Evolutionary conservation across 2,888 invertebrate species (phyloP).

Genomic region (Nymphalis c-album): DNA sequence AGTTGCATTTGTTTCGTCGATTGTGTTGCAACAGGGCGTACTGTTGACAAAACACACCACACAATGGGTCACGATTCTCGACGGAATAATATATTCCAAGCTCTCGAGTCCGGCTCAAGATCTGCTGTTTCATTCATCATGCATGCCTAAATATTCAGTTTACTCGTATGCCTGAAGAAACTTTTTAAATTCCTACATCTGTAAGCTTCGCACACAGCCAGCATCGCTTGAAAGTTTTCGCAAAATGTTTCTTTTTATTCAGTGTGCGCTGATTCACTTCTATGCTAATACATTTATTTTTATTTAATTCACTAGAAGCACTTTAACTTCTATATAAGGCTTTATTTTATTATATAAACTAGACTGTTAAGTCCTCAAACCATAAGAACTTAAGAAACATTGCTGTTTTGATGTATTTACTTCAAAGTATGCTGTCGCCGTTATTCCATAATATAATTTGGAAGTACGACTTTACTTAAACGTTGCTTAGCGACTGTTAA

Average conservation of each 20-base stretch:
- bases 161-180: conserved; percentile 28
- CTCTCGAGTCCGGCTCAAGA: conserved; percentile 30
- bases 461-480: too few species aligned
- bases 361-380: too few species aligned
- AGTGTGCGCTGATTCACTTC: conserved; percentile 10
- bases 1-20: conserved; percentile 32
- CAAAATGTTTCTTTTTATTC: conserved; percentile 23
- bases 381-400: too few species aligned
- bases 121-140: conserved; percentile 36
- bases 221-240: conserved; percentile 22
- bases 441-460: too few species aligned
- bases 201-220: conserved; percentile 12
- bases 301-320: conserved; percentile 1
- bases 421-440: not conserved
- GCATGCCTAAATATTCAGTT: conserved; percentile 29
- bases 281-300: conserved; percentile 1
- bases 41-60: conserved; percentile 35
- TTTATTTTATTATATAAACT: too few species aligned
- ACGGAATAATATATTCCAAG: conserved; percentile 34
- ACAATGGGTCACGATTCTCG: conserved; percentile 35
- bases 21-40: conserved; percentile 35
- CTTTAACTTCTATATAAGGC: not conserved
- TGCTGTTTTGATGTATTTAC: too few species aligned
- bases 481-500: too few species aligned
- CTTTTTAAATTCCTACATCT: conserved; percentile 32